phyloP scores from a whole-genome alignment of 1,140 invertebrate genomes.

The Anthonomus grandis region DNA sequence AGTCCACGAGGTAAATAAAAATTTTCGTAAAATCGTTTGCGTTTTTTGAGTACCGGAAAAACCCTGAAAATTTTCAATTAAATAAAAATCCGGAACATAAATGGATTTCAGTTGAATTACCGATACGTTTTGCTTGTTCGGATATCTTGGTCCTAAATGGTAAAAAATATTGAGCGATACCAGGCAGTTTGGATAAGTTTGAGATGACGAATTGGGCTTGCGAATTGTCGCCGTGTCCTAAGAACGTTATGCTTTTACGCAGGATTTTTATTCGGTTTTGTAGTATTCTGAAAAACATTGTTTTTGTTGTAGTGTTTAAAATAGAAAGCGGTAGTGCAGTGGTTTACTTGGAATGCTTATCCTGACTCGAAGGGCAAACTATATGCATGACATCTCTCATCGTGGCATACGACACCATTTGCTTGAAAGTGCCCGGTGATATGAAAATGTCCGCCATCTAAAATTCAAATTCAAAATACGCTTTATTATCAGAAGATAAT shows the following conservation, averaged over 20 bases:
- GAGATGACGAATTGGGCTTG: too few species aligned
- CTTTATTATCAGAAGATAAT: too few species aligned
- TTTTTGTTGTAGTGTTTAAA: too few species aligned
- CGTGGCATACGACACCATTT: conserved; percentile 50
- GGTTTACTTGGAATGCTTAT: conserved; percentile 53
- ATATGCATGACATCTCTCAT: conserved; percentile 64
- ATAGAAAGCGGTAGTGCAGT: background rate
- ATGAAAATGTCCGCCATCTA: conserved; percentile 58
- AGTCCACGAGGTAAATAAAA: conserved; percentile 11
- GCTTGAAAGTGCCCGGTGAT: conserved; percentile 53
- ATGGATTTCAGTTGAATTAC: too few species aligned
- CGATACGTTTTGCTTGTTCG: too few species aligned
- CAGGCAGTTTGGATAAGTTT: conserved; percentile 26
- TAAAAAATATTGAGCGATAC: conserved; percentile 24
- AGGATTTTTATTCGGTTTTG: conserved; percentile 24
- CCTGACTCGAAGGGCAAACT: conserved; percentile 52
- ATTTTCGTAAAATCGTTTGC: too few species aligned
- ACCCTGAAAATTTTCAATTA: too few species aligned
- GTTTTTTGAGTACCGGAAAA: too few species aligned
- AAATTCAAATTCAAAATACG: too few species aligned
- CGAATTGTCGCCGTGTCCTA: conserved; percentile 23
- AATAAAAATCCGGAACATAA: too few species aligned
- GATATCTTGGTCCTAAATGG: too few species aligned
- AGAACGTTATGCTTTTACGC: conserved; percentile 7
- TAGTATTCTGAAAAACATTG: conserved; percentile 20